phyloP scores from a whole-genome alignment of 2,797 vertebrate genomes.

The Melanotaenia boesemani region DNA sequence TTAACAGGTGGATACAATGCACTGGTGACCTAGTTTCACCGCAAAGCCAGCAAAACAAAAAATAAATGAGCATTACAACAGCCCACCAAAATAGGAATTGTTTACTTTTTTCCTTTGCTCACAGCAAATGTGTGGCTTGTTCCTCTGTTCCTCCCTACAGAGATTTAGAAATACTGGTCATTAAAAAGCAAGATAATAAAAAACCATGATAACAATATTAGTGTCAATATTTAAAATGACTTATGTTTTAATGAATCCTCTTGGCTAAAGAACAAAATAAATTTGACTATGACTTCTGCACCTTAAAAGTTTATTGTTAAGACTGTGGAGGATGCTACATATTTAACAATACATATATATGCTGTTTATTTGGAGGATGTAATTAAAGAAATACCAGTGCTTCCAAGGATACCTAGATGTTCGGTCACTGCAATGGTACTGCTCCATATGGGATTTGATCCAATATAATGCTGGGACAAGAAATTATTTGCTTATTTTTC shows the following conservation, averaged over 20 bases:
- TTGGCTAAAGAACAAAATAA: not conserved
- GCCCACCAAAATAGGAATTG: conserved; percentile 11
- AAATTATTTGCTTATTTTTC: not conserved
- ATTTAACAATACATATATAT: not conserved
- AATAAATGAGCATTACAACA: conserved; percentile 19
- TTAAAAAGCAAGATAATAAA: not conserved
- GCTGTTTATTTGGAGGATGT: not conserved
- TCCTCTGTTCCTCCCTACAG: not conserved
- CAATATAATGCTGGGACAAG: conserved; percentile 30
- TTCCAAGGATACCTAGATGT: conserved; percentile 77
- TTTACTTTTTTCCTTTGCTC: conserved; percentile 5
- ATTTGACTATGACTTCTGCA: not conserved
- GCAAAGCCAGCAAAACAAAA: conserved; percentile 9
- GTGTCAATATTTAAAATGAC: not conserved
- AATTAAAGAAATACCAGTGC: conserved; percentile 62
- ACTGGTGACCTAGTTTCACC: conserved; percentile 32
- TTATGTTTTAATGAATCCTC: not conserved
- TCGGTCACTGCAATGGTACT: conserved; percentile 68
- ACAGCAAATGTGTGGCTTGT: conserved; percentile 4
- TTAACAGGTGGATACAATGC: conserved; percentile 32
- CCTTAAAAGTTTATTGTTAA: not conserved
- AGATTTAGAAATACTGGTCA: conserved; percentile 1
- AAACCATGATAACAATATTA: not conserved
- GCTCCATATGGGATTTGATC: conserved; percentile 70
- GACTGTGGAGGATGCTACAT: not conserved